These are phyloP conservation scores for Sebastes fasciatus DNA, from an alignment of 2,113 vertebrate species.

Conservation along the genomic window DNA sequence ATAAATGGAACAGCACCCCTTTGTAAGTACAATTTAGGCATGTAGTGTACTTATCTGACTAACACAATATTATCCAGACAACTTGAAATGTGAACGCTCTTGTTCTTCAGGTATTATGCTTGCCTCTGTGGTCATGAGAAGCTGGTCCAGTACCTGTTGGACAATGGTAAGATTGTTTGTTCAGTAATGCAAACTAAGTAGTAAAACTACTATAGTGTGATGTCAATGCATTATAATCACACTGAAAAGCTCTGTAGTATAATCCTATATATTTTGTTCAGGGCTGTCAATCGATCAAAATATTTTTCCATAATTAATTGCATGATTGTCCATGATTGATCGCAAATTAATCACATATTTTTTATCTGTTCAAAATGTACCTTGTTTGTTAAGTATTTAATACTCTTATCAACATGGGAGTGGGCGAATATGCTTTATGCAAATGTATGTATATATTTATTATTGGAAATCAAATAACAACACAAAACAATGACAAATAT, in stretches of 20 bases:
- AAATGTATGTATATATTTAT: too few species aligned
- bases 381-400: too few species aligned
- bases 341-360: too few species aligned
- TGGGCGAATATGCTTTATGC: too few species aligned
- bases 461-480: too few species aligned
- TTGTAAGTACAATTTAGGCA: constrained; percentile 87
- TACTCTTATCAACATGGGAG: too few species aligned
- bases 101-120: constrained; percentile 90
- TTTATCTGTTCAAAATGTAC: too few species aligned
- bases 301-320: too few species aligned
- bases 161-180: constrained; percentile 88
- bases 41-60: neutral
- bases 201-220: neutral
- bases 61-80: neutral
- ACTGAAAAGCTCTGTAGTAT: neutral
- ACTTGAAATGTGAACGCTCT: neutral
- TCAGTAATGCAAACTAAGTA: neutral
- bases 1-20: constrained; percentile 98
- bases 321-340: too few species aligned
- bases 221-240: neutral
- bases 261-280: too few species aligned
- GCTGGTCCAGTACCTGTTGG: constrained; percentile 94
- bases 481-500: too few species aligned
- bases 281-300: too few species aligned
- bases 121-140: constrained; percentile 97